phyloP scores from a whole-genome alignment of 2,888 invertebrate genomes.

The Aproaerema taeniolella region DNA sequence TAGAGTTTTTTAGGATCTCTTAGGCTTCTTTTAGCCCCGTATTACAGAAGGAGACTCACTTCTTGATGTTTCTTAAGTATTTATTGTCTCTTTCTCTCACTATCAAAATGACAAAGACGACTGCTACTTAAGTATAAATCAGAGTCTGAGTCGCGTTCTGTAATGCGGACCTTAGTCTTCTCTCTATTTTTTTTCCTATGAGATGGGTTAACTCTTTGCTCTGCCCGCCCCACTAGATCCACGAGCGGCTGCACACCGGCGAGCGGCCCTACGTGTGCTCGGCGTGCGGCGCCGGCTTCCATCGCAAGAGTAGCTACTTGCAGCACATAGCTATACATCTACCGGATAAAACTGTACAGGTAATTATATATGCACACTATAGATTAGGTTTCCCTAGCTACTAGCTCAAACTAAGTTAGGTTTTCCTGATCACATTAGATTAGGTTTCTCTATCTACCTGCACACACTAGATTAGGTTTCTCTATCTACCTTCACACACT shows the following conservation, averaged over 20 bases:
- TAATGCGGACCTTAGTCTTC: no score
- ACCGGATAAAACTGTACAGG: slow-evolving; percentile 62
- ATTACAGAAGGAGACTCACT: not conserved
- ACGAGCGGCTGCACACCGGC: slow-evolving; percentile 48
- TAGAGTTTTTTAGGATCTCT: no score
- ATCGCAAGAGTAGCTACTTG: slow-evolving; percentile 54
- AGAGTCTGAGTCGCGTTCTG: no score
- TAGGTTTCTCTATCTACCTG: not conserved
- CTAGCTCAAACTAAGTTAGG: not conserved
- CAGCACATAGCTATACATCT: slow-evolving; percentile 62
- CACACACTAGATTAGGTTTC: not conserved
- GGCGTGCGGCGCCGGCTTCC: slow-evolving; percentile 84
- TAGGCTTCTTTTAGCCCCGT: not conserved
- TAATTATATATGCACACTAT: slow-evolving; percentile 18
- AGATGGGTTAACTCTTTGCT: no score
- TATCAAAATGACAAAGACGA: no score
- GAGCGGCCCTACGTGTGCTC: slow-evolving; percentile 92
- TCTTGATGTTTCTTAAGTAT: not conserved
- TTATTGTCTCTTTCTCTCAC: no score
- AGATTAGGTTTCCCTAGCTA: not conserved
- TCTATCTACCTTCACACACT: not conserved
- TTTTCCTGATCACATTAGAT: not conserved
- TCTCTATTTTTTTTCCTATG: no score
- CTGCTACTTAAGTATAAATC: no score
- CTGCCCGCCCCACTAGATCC: slow-evolving; percentile 31